Evolutionary conservation across 2,888 invertebrate species (phyloP).

Genomic region (Drosophila macrospina): DNA sequence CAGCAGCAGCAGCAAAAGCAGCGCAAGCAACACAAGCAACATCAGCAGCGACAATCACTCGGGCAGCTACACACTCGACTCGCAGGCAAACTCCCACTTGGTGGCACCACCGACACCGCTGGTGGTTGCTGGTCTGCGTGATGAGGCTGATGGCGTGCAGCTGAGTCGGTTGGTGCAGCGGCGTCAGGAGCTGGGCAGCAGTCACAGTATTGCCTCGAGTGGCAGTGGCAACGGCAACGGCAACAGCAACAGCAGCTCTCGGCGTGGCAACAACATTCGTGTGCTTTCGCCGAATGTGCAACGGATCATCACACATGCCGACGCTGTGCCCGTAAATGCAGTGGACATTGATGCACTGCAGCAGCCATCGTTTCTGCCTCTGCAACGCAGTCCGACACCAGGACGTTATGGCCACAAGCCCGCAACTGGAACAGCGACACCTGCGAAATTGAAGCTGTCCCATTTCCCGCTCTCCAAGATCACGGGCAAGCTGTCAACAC

Average conservation of each 20-base stretch:
- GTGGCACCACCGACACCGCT: conserved; percentile 18
- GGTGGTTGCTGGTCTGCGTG: conserved; percentile 65
- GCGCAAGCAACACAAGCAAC: conserved; percentile 48
- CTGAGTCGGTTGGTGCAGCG: conserved; percentile 63
- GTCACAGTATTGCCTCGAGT: conserved; percentile 62
- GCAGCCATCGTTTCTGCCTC: conserved; percentile 57
- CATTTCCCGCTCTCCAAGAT: conserved; percentile 84
- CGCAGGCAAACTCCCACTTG: conserved; percentile 28
- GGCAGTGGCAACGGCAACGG: conserved; percentile 30
- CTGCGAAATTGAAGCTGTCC: conserved; percentile 76
- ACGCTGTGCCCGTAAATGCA: conserved; percentile 83
- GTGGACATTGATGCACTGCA: conserved; percentile 82
- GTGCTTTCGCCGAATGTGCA: conserved; percentile 86
- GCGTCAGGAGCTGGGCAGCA: conserved; percentile 63
- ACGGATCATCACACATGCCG: conserved; percentile 87
- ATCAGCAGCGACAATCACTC: conserved; percentile 60
- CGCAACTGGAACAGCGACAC: not conserved
- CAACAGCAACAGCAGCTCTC: conserved; percentile 25
- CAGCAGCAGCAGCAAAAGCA: conserved; percentile 48
- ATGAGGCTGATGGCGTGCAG: conserved; percentile 70
- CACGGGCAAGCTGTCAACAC: conserved; percentile 83
- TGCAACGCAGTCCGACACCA: conserved; percentile 59
- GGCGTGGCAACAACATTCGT: conserved; percentile 82
- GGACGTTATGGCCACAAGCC: conserved; percentile 72
- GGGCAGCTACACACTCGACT: conserved; percentile 61